Evolutionary conservation across 2,888 invertebrate genomes (phyloP), one percentile per base, ranked within the genome.

Genomic region (Drosophila longiperda): DNA sequence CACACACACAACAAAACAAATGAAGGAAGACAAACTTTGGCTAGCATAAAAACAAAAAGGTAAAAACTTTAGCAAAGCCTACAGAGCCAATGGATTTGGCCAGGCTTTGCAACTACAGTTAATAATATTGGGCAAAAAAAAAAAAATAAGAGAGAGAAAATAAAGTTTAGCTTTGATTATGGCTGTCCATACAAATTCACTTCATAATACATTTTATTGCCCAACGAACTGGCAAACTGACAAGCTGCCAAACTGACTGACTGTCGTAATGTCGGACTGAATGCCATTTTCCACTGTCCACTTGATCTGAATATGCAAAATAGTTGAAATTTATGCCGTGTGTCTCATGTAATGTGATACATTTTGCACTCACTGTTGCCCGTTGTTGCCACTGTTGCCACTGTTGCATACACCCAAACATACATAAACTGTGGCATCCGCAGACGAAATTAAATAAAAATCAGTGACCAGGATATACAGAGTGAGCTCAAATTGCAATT

Each of bases 401-500:
- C 33, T 15, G 23, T 45, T 45, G 45, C 45, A 8, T 60, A 12
- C 12, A 50, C 58, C 62, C 42, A 26, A 40, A 65, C 66, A 49
- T 23, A 67, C 40, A 67, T 59, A 75, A 66, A 60, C 68, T 75
- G 75, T 66, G 65, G 80, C 63, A 66, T 66, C 87, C 76, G 78
- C 73, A 75, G 82, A 75, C 73, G 72, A 89, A 89, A 89, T 85
- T 85, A 85, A 85, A 89, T 85, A 87, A 85, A 87, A 85, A 85
- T 85, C 85, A 88, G 86, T 80, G 78, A 70, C 78, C 78, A 77
- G 75, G 64, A 75, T 66, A 80, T 60, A 73, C 82, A 66, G 89
- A 87, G 73, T 76, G 78, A 80, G 82, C 85, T 84, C 82, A 89
- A 88, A 87, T 83, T 89, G 85, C 89, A 87, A 90, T 91, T 91